A percentile compares a stretch with the other conserved stretches of the same genome.
Evolutionary conservation across 2,888 invertebrate genomes (phyloP).

Genomic region (Erynnis tages): DNA sequence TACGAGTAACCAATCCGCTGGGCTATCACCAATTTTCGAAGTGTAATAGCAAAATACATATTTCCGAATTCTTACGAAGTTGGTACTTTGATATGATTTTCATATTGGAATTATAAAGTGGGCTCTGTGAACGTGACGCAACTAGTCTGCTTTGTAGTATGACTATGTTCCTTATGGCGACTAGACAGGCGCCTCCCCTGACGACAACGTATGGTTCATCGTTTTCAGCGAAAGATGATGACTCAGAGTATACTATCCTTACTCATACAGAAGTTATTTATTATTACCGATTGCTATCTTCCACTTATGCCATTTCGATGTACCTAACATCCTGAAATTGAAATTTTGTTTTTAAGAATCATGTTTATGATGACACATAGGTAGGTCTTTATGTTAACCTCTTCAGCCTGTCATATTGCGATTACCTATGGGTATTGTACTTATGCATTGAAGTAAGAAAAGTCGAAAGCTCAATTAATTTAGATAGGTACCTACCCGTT

Average conservation of each 20-base stretch:
- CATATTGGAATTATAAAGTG: no score
- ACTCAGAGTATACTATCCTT: conserved; percentile 55
- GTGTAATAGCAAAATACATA: no score
- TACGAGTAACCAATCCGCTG: no score
- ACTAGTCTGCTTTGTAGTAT: not conserved
- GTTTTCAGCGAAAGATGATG: conserved; percentile 60
- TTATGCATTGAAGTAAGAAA: no score
- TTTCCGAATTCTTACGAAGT: no score
- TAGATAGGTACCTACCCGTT: no score
- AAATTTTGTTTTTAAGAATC: not conserved
- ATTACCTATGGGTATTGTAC: no score
- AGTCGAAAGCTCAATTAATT: no score
- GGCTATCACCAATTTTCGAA: no score
- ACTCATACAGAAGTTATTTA: conserved; percentile 34
- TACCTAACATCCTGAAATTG: conserved; percentile 5
- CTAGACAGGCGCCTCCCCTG: conserved; percentile 24
- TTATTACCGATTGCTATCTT: conserved; percentile 18
- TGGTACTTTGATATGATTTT: no score
- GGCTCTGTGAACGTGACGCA: conserved; percentile 1
- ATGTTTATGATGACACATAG: not conserved
- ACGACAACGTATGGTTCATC: conserved; percentile 50
- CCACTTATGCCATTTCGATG: conserved; percentile 6
- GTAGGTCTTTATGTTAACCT: no score
- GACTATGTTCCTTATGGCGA: conserved; percentile 2
- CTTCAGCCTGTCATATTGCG: no score